These are phyloP conservation scores for Hermaeophaga mercurialis DNA, from an alignment of 2,888 invertebrate genomes.

Conservation along the genomic window DNA sequence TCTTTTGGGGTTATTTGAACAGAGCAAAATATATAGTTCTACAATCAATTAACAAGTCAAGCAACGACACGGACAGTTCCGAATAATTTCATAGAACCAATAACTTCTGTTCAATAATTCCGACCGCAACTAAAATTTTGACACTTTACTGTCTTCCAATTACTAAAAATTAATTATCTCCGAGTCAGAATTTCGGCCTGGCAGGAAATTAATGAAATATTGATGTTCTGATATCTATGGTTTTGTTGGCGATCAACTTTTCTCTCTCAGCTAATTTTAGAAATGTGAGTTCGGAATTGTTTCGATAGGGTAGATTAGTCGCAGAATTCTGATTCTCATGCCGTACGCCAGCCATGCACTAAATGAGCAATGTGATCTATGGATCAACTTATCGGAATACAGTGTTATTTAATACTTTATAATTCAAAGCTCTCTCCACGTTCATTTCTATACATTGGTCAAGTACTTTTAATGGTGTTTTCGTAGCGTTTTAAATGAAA, in stretches of 20 bases:
- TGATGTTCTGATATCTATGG: constrained; percentile 18
- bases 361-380: constrained; percentile 6
- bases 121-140: neutral
- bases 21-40: too few species aligned
- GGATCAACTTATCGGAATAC: too few species aligned
- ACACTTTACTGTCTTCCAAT: neutral
- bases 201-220: constrained; percentile 30
- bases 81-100: too few species aligned
- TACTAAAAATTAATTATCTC: constrained; percentile 10
- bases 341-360: neutral
- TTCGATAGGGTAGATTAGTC: constrained; percentile 16
- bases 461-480: too few species aligned
- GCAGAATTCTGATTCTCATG: neutral
- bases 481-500: too few species aligned
- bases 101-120: too few species aligned
- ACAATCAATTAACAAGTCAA: too few species aligned
- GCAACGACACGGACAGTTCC: too few species aligned
- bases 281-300: constrained; percentile 18
- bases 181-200: neutral
- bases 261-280: constrained; percentile 15
- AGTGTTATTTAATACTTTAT: too few species aligned
- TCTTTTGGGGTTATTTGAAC: too few species aligned
- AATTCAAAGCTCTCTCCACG: too few species aligned
- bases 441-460: too few species aligned
- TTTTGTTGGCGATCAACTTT: constrained; percentile 20